A percentile compares a stretch with the other conserved stretches of the same genome.
Evolutionary conservation across 2,888 invertebrate genomes (phyloP).

Genomic region (Papilio protenor): DNA sequence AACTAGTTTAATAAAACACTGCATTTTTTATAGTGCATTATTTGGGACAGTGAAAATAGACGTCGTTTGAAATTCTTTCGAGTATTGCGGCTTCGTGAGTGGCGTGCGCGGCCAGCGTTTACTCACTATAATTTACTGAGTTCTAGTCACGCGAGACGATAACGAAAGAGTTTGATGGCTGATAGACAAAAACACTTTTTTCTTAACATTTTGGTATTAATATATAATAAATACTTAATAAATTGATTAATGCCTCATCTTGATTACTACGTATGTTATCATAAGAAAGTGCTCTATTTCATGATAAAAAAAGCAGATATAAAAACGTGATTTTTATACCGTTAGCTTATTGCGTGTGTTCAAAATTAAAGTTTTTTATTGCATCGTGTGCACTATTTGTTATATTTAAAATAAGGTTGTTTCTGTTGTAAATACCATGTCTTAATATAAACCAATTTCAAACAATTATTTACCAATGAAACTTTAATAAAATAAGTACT

Average conservation of each 20-base stretch:
- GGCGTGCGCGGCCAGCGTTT: slow-evolving; percentile 35
- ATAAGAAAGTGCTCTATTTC: background rate
- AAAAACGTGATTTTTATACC: no score
- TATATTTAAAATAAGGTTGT: background rate
- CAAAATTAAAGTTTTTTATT: no score
- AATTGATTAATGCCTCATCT: background rate
- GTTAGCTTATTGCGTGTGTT: no score
- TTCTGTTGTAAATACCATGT: no score
- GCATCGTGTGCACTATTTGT: background rate
- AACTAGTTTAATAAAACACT: slow-evolving; percentile 4
- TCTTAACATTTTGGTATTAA: background rate
- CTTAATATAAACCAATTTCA: no score
- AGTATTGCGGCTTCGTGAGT: slow-evolving; percentile 30
- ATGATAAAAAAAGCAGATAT: background rate
- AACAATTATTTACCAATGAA: background rate
- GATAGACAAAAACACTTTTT: slow-evolving; percentile 38
- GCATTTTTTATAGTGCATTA: slow-evolving; percentile 6
- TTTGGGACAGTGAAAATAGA: slow-evolving; percentile 17
- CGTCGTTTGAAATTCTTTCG: slow-evolving; percentile 5
- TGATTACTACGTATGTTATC: background rate
- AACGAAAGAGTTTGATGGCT: slow-evolving; percentile 36
- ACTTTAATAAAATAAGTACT: no score
- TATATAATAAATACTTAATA: background rate
- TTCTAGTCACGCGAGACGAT: slow-evolving; percentile 39
- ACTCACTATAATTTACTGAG: slow-evolving; percentile 30